Base-by-base conservation (phyloP, 2,888 invertebrate genomes). In the Lomographa bimaculata region DNA sequence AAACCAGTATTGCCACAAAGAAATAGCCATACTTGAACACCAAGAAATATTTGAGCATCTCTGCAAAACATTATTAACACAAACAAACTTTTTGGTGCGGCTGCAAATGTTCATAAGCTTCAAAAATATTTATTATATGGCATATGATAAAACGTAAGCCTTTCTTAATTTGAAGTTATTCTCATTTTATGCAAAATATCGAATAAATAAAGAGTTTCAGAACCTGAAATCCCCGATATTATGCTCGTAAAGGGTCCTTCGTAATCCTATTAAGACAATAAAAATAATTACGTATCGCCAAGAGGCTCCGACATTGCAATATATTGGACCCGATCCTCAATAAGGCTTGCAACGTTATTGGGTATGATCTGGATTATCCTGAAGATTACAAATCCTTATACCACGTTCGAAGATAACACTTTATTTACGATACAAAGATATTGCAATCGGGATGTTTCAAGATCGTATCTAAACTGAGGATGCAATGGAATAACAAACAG, bases 331-430 rank as follows among this genome's bases (percentile, higher is more conserved):
- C 30, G 33, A 45, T 46, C 46, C 39, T 39, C 53, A 56, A 53
- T 60, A 56, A 54, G 41, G 37, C 48, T 44, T 53, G 40, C 45
- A 49, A 51, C 33, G 37, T 54, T 54, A 51, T 54, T 57, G 60
- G 50, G 57, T 61, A 56, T 64, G 67, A 70, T 68, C 64, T 60
- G 72, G 68, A 71, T 76, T 64, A 74, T 71, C 65, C 57, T 24
- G 25, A 63, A 63, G 71, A 73, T 74, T 72, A 73, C 72, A 67
- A 67, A 65, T 61, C 70, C 68, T 63, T 71, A 71, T 61, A 67
- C 56, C 58, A 54, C 58, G 60, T 55, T 62, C 53, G 50, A 54
- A 69, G 68, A 70, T 69, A 71, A 60, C 57, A 54, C 57, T 55
- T 58, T 67, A 68, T 62, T 56, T 50, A 54, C 52, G 49, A 54